A percentile compares a stretch with the other conserved stretches of the same genome.
Evolutionary conservation across 2,888 invertebrate genomes (phyloP).

Genomic region (Macrostomum cliftonense): DNA sequence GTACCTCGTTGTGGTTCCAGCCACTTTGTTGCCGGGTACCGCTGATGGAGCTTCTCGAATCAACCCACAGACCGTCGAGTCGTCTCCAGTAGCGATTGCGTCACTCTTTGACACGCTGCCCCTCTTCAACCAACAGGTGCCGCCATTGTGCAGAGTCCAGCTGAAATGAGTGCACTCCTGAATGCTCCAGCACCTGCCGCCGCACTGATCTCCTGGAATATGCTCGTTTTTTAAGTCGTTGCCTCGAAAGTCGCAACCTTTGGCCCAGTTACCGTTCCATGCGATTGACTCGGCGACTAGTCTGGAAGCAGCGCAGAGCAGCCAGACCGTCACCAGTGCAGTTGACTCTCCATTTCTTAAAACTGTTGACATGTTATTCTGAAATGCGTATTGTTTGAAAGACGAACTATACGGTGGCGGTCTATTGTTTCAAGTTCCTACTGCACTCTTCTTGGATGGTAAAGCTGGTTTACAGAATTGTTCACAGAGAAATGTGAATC

Average conservation of each 20-base stretch:
- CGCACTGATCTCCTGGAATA: not conserved
- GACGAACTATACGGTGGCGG: no score
- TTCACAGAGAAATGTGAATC: no score
- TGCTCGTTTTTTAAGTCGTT: not conserved
- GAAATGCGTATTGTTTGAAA: no score
- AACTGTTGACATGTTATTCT: no score
- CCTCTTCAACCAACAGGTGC: slow-evolving; percentile 8
- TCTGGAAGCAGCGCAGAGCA: no score
- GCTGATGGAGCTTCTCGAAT: not conserved
- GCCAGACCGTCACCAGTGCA: no score
- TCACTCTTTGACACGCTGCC: not conserved
- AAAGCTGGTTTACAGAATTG: no score
- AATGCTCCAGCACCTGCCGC: slow-evolving; percentile 1
- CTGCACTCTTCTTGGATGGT: no score
- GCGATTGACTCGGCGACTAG: no score
- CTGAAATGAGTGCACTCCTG: slow-evolving; percentile 5
- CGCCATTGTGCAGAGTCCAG: slow-evolving; percentile 5
- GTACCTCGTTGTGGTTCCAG: slow-evolving; percentile 11
- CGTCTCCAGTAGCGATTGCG: not conserved
- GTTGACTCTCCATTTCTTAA: no score
- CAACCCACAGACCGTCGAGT: slow-evolving; percentile 6
- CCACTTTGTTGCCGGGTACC: no score
- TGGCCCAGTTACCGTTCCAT: slow-evolving; percentile 2
- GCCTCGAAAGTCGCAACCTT: slow-evolving; percentile 1
- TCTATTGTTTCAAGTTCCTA: no score